Conservation (phyloP, 2,797 vertebrate genomes). For the Clarias laeviceps region DNA sequence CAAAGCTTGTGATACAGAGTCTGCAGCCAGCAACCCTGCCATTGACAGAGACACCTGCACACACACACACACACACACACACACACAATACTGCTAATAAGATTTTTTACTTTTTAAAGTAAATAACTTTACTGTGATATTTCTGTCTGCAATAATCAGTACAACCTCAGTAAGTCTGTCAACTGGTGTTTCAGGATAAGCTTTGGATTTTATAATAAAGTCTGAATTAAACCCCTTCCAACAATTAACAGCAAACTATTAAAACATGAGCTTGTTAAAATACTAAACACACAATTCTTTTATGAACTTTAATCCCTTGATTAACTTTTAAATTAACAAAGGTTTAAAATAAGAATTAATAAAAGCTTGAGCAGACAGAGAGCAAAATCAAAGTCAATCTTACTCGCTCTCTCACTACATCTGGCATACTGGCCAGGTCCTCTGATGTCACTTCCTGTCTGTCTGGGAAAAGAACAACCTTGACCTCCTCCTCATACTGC, state of each 20-base stretch:
- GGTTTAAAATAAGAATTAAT: neutral
- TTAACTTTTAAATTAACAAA: neutral
- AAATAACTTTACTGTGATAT: too few species aligned
- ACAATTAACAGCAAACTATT: neutral
- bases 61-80: neutral
- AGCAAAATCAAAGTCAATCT: constrained; percentile 42
- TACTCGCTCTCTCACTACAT: constrained; percentile 94
- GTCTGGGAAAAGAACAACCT: constrained; percentile 93
- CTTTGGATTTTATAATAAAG: neutral
- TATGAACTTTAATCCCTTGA: neutral
- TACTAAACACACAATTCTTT: neutral
- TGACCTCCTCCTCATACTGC: constrained; percentile 92
- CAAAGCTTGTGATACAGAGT: constrained; percentile 92
- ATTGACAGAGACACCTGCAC: constrained; percentile 89
- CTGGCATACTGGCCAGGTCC: constrained; percentile 84
- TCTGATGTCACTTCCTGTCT: constrained; percentile 91
- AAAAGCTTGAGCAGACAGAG: neutral
- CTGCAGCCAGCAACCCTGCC: constrained; percentile 89
- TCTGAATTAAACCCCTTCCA: neutral
- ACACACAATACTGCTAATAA: neutral
- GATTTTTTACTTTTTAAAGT: too few species aligned
- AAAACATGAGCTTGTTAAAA: neutral
- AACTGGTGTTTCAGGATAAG: neutral
- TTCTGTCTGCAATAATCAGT: neutral
- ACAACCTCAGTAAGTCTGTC: neutral